Conservation (phyloP, 1,140 invertebrate genomes). For the Grapholita molesta region DNA sequence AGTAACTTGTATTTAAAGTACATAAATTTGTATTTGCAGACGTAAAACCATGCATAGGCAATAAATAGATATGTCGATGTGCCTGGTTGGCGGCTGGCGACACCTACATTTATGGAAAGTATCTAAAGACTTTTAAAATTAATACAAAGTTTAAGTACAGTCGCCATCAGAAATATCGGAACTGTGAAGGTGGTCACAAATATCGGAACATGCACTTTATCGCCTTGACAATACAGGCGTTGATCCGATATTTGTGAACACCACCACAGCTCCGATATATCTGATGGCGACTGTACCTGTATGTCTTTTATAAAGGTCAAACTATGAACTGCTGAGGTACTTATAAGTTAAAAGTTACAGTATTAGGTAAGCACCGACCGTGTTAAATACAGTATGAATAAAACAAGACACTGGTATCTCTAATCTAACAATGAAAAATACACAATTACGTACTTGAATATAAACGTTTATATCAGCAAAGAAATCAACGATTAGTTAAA, state of each 20-base stretch:
- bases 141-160: background rate
- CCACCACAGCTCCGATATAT: too few species aligned
- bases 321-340: background rate
- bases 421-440: conserved; percentile 10
- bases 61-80: background rate
- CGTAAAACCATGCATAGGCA: background rate
- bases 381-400: background rate
- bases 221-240: too few species aligned
- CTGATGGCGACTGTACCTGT: too few species aligned
- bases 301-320: background rate
- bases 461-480: background rate
- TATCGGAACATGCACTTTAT: too few species aligned
- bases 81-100: background rate
- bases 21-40: background rate
- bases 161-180: too few species aligned
- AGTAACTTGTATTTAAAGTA: background rate
- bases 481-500: background rate
- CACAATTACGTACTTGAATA: background rate
- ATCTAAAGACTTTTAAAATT: background rate
- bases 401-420: background rate
- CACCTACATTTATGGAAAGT: background rate
- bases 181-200: too few species aligned
- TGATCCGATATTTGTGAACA: too few species aligned
- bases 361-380: background rate
- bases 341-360: background rate